These are phyloP conservation scores for Sphaerophoria rueppellii DNA, from an alignment of 2,888 invertebrate species.

Conservation along the genomic window DNA sequence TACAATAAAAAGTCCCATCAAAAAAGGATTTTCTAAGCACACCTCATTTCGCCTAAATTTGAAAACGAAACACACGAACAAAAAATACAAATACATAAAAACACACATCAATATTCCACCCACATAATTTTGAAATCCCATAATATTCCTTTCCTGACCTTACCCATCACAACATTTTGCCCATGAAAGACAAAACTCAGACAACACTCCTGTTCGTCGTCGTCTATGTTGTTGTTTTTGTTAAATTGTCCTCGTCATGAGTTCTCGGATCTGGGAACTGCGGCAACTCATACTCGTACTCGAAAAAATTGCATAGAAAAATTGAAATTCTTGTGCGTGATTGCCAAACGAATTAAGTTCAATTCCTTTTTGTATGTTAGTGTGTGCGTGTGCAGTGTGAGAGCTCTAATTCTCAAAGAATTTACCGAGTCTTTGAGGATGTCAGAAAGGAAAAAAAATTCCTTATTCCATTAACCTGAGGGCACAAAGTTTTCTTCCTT, in stretches of 20 bases:
- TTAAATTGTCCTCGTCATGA: no score
- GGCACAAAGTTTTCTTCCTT: constrained; percentile 57
- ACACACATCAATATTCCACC: constrained; percentile 61
- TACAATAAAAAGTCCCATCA: constrained; percentile 42
- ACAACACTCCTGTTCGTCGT: constrained; percentile 27
- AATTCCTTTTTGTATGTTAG: constrained; percentile 32
- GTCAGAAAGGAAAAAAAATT: constrained; percentile 23
- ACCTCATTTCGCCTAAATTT: constrained; percentile 51
- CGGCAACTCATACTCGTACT: neutral
- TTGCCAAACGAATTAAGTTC: constrained; percentile 62
- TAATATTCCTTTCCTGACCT: constrained; percentile 39
- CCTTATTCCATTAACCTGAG: constrained; percentile 68
- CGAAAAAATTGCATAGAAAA: constrained; percentile 26
- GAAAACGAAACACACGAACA: neutral
- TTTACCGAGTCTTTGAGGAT: constrained; percentile 41
- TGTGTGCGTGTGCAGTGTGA: constrained; percentile 31
- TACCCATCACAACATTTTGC: constrained; percentile 1
- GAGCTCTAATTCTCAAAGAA: constrained; percentile 54
- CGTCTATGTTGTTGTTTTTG: neutral
- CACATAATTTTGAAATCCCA: constrained; percentile 29
- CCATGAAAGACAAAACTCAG: constrained; percentile 1
- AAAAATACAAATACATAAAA: neutral
- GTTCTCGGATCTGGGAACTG: neutral
- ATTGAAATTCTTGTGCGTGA: constrained; percentile 65
- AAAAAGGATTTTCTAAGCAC: constrained; percentile 50